phyloP scores from a whole-genome alignment of 1,140 invertebrate species.

The Papilio polyxenes region DNA sequence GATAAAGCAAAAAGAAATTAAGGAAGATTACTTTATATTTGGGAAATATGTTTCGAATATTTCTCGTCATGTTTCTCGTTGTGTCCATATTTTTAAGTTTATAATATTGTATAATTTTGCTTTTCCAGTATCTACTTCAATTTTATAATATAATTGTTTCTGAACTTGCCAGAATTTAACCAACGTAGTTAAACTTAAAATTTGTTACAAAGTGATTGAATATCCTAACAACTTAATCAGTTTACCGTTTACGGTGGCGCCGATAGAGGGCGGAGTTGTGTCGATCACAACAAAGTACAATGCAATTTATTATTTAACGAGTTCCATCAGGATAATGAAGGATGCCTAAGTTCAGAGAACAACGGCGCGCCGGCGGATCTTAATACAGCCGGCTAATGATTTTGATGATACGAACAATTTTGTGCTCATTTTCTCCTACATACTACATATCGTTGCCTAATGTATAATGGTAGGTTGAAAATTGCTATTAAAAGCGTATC shows the following conservation, averaged over 20 bases:
- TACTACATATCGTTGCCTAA: conserved; percentile 1
- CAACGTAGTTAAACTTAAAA: background rate
- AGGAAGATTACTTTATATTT: background rate
- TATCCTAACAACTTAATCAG: conserved; percentile 9
- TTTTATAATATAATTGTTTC: background rate
- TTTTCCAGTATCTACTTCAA: background rate
- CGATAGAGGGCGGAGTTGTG: background rate
- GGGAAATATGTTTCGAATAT: background rate
- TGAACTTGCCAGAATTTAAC: background rate
- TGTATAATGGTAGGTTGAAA: background rate
- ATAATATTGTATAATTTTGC: background rate
- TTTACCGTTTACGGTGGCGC: background rate
- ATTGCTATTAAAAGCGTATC: background rate
- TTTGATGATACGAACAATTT: conserved; percentile 1
- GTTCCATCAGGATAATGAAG: conserved; percentile 28
- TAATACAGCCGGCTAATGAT: conserved; percentile 11
- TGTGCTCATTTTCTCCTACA: conserved; percentile 14
- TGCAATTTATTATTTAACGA: conserved; percentile 28
- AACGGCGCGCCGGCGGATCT: background rate
- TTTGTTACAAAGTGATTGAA: conserved; percentile 7
- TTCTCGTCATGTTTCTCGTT: too few species aligned
- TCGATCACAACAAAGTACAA: conserved; percentile 20
- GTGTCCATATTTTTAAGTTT: background rate
- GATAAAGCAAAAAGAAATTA: background rate
- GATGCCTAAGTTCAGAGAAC: conserved; percentile 20